Percentiles rank a stretch among this genome's conserved stretches.
These are phyloP conservation scores for Heliothis subflexa DNA, from an alignment of 1,140 invertebrate species.

Conservation along the genomic window DNA sequence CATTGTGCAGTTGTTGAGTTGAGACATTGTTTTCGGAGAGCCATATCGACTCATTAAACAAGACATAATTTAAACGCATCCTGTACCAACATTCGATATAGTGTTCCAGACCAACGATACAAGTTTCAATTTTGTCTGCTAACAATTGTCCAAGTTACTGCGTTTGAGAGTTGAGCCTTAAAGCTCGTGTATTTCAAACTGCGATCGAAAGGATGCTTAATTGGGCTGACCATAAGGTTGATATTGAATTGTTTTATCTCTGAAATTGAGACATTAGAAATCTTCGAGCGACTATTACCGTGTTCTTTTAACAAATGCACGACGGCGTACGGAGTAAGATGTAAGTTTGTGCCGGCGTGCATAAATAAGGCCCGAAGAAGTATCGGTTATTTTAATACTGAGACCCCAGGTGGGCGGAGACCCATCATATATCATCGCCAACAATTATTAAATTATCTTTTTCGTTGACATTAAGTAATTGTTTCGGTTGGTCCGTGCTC, in stretches of 20 bases:
- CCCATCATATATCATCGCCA: constrained; percentile 79
- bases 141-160: constrained; percentile 49
- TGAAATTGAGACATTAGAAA: constrained; percentile 86
- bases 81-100: constrained; percentile 58
- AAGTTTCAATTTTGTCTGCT: constrained; percentile 56
- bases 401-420: constrained; percentile 79
- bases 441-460: constrained; percentile 87
- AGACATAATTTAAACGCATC: constrained; percentile 83
- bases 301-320: constrained; percentile 86
- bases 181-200: constrained; percentile 67
- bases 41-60: constrained; percentile 84
- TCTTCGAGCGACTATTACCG: constrained; percentile 81
- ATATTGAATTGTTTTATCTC: constrained; percentile 53
- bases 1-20: constrained; percentile 13
- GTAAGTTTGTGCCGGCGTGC: constrained; percentile 78
- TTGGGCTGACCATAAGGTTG: constrained; percentile 52
- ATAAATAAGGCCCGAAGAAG: constrained; percentile 78
- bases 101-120: constrained; percentile 51
- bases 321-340: constrained; percentile 79
- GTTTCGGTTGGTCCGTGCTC: constrained; percentile 73
- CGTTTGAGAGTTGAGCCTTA: constrained; percentile 57
- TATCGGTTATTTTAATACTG: constrained; percentile 82
- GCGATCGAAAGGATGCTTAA: constrained; percentile 59
- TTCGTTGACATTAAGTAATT: constrained; percentile 86
- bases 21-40: constrained; percentile 52